Base-by-base conservation (phyloP, 1,140 invertebrate species). In the Pseudomyrmex gracilis region DNA sequence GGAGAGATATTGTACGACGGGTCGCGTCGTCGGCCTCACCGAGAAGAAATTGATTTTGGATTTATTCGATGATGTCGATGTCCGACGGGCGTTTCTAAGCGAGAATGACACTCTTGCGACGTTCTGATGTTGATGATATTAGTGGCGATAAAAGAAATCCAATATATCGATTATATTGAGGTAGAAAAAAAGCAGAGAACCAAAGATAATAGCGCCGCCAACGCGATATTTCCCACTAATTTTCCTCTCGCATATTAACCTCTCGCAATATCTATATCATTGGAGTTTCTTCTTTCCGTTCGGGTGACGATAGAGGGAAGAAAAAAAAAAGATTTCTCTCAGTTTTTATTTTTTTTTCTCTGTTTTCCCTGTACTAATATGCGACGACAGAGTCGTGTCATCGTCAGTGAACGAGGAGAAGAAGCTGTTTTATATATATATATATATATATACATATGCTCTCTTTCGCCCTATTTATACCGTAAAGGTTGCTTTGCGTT, bases 11-110 rank as follows among this genome's bases (percentile, higher is more conserved):
- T 34, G 20, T 20, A 12, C n/a, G 60, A 85, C 4, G 17, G 53
- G 45, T 45, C n/a, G 34, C 34, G 34, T 34, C 24, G 2, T n/a
- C 9, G n/a, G 63, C 47, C 67, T 70, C 34, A 13, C 9, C 67
- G 85, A 34, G 34, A 34, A 73, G 70, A 85, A 85, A 88, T 85
- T 82, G 86, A 88, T 88, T 88, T 85, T 73, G 76, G 71, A 82
- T 76, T 85, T 85, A 87, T 87, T 85, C 71, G 58, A 34, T 82
- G 82, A 78, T 73, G 67, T 82, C 51, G 45, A n/a, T 20, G 58
- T 51, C 53, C 66, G 51, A 17, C 70, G 70, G 15, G n/a, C 43
- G 24, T 83, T 34, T 34, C 71, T 64, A 78, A 17, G 20, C 47
- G 55, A 49, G 47, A 71, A 71, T 61, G 85, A 87, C 76, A 83